Evolutionary conservation across 2,888 invertebrate species (phyloP), one percentile per base, ranked within the genome.

Genomic region (Agrotis clavis): DNA sequence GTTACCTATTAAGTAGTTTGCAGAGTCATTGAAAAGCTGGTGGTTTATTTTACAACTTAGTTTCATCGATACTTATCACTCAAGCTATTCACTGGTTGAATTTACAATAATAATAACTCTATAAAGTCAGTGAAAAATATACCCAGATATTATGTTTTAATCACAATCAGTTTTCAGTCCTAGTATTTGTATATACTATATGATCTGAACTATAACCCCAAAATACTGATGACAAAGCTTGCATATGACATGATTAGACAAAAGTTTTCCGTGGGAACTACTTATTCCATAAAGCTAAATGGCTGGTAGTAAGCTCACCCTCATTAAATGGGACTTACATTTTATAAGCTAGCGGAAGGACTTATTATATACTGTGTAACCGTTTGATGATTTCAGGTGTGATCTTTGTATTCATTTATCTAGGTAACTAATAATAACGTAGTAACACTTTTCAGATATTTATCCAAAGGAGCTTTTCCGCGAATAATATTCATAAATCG

Each of bases 401-500:
- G 41, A 41, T 11, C 41, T 41, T 41, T 11, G 41, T 41, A 41
- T 41, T 11, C 1, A 41, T 41, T 41, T 11, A 7, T 7, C 11
- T 11, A 41, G 9, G 41, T 41, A 41, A 41, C 41, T 11, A 41
- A 41, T 41, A 41, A n/a, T 11, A 41, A 41, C 41, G 9, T 11
- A 41, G 41, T 11, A 41, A 11, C 9, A 41, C 0, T 4, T 18
- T 61, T 51, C 14, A 14, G 19, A 30, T n/a, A 19, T 13, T 7
- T 19, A 21, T 51, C 2, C 25, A 30, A 19, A 9, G 18, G 9
- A 56, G 19, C 4, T 45, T 57, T 57, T 57, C 7, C 30, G 35
- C 7, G 11, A 41, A 41, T 41, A 9, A 41, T 9, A 41, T 41
- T 41, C 41, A 11, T 41, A 75, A 75, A 66, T 21, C n/a, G 1